These are phyloP conservation scores for Popillia japonica DNA, from an alignment of 1,140 invertebrate genomes.

Conservation along the genomic window DNA sequence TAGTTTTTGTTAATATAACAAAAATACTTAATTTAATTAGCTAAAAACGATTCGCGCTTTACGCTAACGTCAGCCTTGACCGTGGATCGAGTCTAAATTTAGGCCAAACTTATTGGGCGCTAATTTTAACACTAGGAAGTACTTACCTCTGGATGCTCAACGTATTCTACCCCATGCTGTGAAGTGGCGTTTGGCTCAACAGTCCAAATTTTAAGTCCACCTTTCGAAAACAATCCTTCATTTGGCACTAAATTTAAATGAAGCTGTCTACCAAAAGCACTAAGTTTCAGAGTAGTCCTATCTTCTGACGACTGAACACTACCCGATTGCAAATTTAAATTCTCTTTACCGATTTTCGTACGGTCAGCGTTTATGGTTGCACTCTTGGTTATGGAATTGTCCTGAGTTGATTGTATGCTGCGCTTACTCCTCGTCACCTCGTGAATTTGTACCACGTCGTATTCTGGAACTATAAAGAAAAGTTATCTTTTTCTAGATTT, in stretches of 20 bases:
- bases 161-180: conserved; percentile 77
- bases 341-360: background rate
- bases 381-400: conserved; percentile 4
- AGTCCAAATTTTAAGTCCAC: conserved; percentile 78
- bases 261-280: conserved; percentile 77
- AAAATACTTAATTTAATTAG: too few relatives aligned
- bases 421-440: conserved; percentile 50
- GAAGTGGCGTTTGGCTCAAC: conserved; percentile 73
- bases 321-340: background rate
- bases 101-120: background rate
- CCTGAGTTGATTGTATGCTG: conserved; percentile 46
- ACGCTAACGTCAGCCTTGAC: conserved; percentile 12
- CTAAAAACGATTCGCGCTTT: background rate
- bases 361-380: conserved; percentile 33
- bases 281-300: conserved; percentile 67
- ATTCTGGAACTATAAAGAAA: conserved; percentile 68
- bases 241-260: conserved; percentile 78
- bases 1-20: too few relatives aligned
- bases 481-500: conserved; percentile 44
- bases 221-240: conserved; percentile 74
- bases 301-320: background rate
- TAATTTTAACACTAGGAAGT: background rate
- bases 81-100: conserved; percentile 6
- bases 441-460: conserved; percentile 69
- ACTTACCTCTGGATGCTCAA: conserved; percentile 75